A percentile compares a stretch with the other conserved stretches of the same genome.
These are phyloP conservation scores for Monoplex corrugatus DNA, from an alignment of 2,888 invertebrate genomes.

Conservation along the genomic window DNA sequence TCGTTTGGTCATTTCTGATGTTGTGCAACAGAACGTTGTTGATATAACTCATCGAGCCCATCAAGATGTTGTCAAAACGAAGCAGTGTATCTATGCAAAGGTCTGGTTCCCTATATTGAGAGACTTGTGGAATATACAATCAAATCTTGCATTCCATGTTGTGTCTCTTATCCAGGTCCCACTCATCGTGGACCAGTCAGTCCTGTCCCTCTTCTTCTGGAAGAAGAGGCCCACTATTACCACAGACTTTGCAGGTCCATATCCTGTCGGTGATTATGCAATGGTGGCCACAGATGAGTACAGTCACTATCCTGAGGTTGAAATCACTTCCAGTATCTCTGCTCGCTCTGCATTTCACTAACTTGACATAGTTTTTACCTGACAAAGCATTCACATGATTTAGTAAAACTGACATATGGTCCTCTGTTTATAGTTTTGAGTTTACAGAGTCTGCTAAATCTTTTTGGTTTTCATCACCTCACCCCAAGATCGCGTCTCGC, in stretches of 20 bases:
- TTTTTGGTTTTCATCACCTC: slow-evolving; percentile 13
- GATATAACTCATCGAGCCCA: slow-evolving; percentile 63
- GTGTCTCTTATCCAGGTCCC: too few species aligned
- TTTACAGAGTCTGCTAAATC: background rate
- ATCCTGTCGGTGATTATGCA: slow-evolving; percentile 8
- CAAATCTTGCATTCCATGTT: too few species aligned
- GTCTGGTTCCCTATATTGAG: slow-evolving; percentile 69
- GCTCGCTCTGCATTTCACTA: background rate
- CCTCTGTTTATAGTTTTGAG: background rate
- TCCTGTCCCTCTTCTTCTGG: slow-evolving; percentile 40
- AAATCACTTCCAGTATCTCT: slow-evolving; percentile 50
- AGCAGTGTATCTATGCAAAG: slow-evolving; percentile 60
- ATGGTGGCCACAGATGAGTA: slow-evolving; percentile 63
- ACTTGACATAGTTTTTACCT: background rate
- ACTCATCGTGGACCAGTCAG: slow-evolving; percentile 25
- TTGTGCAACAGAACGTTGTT: slow-evolving; percentile 56
- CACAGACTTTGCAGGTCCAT: background rate
- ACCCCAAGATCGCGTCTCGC: background rate
- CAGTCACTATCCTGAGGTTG: slow-evolving; percentile 59
- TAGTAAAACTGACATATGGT: background rate
- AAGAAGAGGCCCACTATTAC: slow-evolving; percentile 41
- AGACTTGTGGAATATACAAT: too few species aligned
- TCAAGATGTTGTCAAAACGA: slow-evolving; percentile 63
- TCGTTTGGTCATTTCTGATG: slow-evolving; percentile 59
- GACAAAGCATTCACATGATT: background rate